Percentiles rank a stretch among this genome's conserved stretches.
These are phyloP conservation scores for Tapirus terrestris DNA, from an alignment of 2,113 vertebrate genomes.

Conservation along the genomic window DNA sequence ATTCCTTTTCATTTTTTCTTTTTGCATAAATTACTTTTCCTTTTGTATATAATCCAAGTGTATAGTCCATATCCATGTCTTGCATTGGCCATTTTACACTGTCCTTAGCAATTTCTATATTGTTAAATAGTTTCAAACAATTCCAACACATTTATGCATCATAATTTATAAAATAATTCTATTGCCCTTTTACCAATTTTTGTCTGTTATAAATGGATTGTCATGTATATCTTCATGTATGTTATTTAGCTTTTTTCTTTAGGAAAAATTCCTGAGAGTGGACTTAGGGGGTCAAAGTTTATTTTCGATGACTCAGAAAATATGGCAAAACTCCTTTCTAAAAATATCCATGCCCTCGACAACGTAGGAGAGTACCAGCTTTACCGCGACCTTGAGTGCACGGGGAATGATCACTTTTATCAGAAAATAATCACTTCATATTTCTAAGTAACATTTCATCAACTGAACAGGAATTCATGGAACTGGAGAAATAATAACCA, in stretches of 20 bases:
- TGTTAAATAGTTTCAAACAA: not conserved
- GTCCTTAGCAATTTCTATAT: too few relatives aligned
- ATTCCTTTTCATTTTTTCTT: not conserved
- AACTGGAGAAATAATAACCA: not conserved
- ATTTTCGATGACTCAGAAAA: not conserved
- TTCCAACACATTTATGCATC: not conserved
- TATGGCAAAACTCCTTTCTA: not conserved
- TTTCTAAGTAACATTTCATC: not conserved
- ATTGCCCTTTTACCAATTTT: not conserved
- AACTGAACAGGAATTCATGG: not conserved
- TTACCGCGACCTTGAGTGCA: accelerated
- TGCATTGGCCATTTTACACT: not conserved
- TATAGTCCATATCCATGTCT: accelerated
- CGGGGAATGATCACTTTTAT: too few relatives aligned
- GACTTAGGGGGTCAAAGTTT: not conserved
- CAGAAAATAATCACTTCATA: not conserved
- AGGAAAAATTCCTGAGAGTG: not conserved
- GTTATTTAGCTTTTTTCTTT: not conserved
- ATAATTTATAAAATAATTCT: not conserved
- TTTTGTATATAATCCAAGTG: too few relatives aligned
- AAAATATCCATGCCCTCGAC: accelerated
- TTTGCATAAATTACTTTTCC: not conserved
- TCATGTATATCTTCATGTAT: not conserved
- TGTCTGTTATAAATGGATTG: not conserved
- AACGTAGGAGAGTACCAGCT: accelerated